Evolutionary conservation across 2,113 vertebrate genomes (phyloP).

Genomic region (Thalassoma bifasciatum): DNA sequence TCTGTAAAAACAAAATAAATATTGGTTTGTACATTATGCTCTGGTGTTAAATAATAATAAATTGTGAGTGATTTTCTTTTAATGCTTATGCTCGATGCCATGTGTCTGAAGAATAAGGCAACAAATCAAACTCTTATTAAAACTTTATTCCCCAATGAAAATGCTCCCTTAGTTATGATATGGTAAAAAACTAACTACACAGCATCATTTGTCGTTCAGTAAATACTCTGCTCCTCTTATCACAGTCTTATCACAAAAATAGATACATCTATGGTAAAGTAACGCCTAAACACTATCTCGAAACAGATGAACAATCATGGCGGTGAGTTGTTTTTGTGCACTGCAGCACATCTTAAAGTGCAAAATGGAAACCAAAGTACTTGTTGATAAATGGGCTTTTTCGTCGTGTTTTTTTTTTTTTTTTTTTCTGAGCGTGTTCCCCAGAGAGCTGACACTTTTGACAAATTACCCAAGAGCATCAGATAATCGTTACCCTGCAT

Average conservation of each 20-base stretch:
- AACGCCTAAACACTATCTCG: slow-evolving; percentile 29
- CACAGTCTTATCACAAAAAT: slow-evolving; percentile 68
- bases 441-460: slow-evolving; percentile 42
- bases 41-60: slow-evolving; percentile 55
- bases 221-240: slow-evolving; percentile 37
- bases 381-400: slow-evolving; percentile 21
- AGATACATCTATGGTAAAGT: slow-evolving; percentile 61
- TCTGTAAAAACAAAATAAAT: slow-evolving; percentile 72
- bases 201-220: slow-evolving; percentile 21
- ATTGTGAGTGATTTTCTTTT: slow-evolving; percentile 27
- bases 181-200: slow-evolving; percentile 38
- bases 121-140: slow-evolving; percentile 61
- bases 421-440: slow-evolving; percentile 22
- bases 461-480: slow-evolving; percentile 51
- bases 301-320: slow-evolving; percentile 69
- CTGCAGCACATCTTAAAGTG: slow-evolving; percentile 76
- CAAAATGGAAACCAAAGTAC: slow-evolving; percentile 69
- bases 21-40: slow-evolving; percentile 55
- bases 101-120: slow-evolving; percentile 70
- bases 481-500: slow-evolving; percentile 47
- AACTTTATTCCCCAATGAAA: slow-evolving; percentile 56
- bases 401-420: too few relatives aligned
- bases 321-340: slow-evolving; percentile 69
- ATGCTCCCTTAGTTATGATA: slow-evolving; percentile 6
- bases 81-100: slow-evolving; percentile 45